Conservation (phyloP, 2,797 vertebrate species). For the Fistularia commersonii region DNA sequence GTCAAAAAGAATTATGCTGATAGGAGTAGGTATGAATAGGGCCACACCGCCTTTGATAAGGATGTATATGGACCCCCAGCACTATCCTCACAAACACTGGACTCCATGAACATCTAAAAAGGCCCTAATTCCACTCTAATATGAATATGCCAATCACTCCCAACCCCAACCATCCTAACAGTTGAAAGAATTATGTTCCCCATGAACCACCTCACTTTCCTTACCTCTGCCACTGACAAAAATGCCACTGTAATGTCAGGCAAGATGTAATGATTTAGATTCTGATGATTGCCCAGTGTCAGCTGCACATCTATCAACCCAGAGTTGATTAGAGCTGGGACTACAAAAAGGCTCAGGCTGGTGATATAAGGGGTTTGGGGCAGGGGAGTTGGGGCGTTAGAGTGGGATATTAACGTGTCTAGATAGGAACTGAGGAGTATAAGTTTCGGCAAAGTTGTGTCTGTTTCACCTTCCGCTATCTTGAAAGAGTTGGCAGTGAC, state of each 20-base stretch:
- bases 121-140: constrained; percentile 74
- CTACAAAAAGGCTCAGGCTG: constrained; percentile 69
- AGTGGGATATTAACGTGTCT: constrained; percentile 38
- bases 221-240: constrained; percentile 74
- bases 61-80: constrained; percentile 38
- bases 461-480: constrained; percentile 57
- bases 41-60: constrained; percentile 67
- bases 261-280: constrained; percentile 81
- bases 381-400: constrained; percentile 9
- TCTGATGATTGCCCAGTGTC: constrained; percentile 70
- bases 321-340: constrained; percentile 74
- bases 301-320: constrained; percentile 55
- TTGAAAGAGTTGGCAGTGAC: constrained; percentile 54
- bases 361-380: constrained; percentile 58
- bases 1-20: constrained; percentile 78
- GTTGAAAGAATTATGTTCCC: constrained; percentile 61
- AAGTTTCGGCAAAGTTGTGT: constrained; percentile 64
- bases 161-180: constrained; percentile 6
- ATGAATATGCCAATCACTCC: constrained; percentile 73
- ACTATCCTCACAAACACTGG: constrained; percentile 43
- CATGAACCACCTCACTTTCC: constrained; percentile 64
- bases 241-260: constrained; percentile 85
- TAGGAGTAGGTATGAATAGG: constrained; percentile 70
- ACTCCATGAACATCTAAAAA: constrained; percentile 60
- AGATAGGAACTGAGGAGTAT: constrained; percentile 56